Evolutionary conservation across 2,888 invertebrate species (phyloP).

Genomic region (Cinara cedri): DNA sequence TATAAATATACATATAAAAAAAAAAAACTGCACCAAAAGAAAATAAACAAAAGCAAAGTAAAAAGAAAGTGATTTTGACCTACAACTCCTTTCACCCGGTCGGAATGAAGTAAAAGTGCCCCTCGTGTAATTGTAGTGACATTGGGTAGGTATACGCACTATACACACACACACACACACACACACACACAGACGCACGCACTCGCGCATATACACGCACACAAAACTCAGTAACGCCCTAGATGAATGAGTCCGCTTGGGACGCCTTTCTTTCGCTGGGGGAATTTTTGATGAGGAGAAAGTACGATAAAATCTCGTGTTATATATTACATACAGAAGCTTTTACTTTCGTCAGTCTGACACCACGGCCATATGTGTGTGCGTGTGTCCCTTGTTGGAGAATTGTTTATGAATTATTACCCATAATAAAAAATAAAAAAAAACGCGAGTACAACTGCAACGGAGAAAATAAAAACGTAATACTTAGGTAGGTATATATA

Average conservation of each 20-base stretch:
- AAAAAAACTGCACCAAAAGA: conserved; percentile 45
- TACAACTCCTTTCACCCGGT: conserved; percentile 56
- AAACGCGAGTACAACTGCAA: not conserved
- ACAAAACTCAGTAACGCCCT: conserved; percentile 48
- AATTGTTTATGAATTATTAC: conserved; percentile 12
- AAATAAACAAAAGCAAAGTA: conserved; percentile 52
- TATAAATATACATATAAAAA: conserved; percentile 13
- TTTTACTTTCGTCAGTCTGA: conserved; percentile 53
- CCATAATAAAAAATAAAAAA: conserved; percentile 5
- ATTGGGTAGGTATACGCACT: conserved; percentile 46
- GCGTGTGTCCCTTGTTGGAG: conserved; percentile 27
- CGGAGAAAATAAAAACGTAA: not conserved
- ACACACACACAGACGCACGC: not conserved
- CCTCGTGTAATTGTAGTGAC: conserved; percentile 55
- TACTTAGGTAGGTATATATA: not conserved
- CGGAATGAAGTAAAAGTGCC: conserved; percentile 56
- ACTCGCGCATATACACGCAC: not conserved
- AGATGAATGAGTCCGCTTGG: conserved; percentile 53
- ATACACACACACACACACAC: not conserved
- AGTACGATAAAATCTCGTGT: conserved; percentile 50
- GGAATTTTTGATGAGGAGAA: conserved; percentile 56
- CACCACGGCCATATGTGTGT: conserved; percentile 35
- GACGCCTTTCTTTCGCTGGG: conserved; percentile 53
- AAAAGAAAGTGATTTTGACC: conserved; percentile 57
- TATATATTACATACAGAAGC: conserved; percentile 46